phyloP scores from a whole-genome alignment of 2,113 vertebrate species.

The Scomber scombrus region DNA sequence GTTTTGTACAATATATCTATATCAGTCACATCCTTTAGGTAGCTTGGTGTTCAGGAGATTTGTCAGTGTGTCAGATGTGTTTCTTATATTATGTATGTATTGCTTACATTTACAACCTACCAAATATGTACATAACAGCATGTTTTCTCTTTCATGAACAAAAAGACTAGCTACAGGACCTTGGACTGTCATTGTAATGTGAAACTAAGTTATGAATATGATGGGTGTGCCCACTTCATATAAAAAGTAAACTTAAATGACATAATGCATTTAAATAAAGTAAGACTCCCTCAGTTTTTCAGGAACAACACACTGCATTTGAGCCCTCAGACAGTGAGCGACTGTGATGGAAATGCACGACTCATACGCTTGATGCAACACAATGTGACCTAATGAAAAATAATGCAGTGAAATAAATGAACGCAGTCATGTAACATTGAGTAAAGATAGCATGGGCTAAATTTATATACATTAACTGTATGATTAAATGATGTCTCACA shows the following conservation, averaged over 20 bases:
- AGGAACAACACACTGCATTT: not conserved
- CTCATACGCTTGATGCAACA: not conserved
- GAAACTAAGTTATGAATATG: not conserved
- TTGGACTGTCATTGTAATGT: not conserved
- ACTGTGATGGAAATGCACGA: not conserved
- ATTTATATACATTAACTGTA: not conserved
- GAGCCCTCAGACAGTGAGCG: not conserved
- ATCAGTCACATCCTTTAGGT: not conserved
- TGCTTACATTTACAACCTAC: no score
- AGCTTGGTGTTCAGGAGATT: not conserved
- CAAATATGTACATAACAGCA: no score
- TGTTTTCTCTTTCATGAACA: no score
- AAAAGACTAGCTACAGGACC: not conserved
- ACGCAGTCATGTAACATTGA: not conserved
- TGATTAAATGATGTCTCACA: not conserved
- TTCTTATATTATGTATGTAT: not conserved
- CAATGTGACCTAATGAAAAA: not conserved
- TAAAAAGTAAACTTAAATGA: not conserved
- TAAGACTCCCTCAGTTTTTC: not conserved
- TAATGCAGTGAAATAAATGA: not conserved
- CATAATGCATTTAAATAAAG: conserved; percentile 19
- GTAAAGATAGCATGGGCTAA: not conserved
- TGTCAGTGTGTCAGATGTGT: conserved; percentile 15
- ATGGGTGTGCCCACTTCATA: not conserved
- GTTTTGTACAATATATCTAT: not conserved